Conservation (phyloP, 2,888 invertebrate species). For the Bombylius discolor region DNA sequence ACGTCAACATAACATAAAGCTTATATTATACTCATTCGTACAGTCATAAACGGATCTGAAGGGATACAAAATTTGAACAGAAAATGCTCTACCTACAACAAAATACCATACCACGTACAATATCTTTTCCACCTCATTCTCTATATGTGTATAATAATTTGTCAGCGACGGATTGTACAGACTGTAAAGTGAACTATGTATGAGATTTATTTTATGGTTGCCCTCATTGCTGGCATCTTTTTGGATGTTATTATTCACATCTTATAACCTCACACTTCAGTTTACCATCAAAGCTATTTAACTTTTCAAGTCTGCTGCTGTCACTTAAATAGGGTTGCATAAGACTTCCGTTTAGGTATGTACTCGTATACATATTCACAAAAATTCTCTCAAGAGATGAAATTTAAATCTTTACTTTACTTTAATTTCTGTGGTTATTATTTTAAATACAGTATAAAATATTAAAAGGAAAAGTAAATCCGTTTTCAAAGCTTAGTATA, state of each 20-base stretch:
- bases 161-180: conserved; percentile 21
- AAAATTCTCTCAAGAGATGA: not conserved
- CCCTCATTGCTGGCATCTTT: conserved; percentile 19
- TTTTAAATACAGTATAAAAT: too few relatives aligned
- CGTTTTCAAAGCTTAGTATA: too few relatives aligned
- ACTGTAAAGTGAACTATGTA: conserved; percentile 21
- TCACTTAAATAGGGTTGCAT: not conserved
- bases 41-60: conserved; percentile 4
- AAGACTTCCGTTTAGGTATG: not conserved
- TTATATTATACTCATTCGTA: conserved; percentile 16
- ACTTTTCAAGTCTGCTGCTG: conserved; percentile 13
- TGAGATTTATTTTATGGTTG: conserved; percentile 21
- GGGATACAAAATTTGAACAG: conserved; percentile 11
- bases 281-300: conserved; percentile 14
- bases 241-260: conserved; percentile 6
- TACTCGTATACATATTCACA: not conserved
- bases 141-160: conserved; percentile 16
- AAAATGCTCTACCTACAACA: conserved; percentile 2
- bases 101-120: conserved; percentile 2
- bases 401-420: too few relatives aligned
- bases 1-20: conserved; percentile 15
- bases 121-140: conserved; percentile 19
- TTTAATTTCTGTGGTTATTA: too few relatives aligned
- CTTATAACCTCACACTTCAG: not conserved
- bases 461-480: too few relatives aligned